Conservation (phyloP, 2,113 vertebrate genomes). For the Synodontis membranacea region DNA sequence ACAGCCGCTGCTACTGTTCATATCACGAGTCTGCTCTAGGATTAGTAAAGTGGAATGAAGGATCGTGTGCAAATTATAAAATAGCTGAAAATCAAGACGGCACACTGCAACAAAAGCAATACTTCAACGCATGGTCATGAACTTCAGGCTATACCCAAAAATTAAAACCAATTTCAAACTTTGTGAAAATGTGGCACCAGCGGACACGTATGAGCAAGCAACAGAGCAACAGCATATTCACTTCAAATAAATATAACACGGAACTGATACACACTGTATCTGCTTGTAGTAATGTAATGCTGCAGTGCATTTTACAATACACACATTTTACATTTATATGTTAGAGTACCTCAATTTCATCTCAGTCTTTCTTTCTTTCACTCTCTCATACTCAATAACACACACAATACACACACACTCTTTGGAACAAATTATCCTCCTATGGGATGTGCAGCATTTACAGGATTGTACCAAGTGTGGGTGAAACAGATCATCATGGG, state of each 20-base stretch:
- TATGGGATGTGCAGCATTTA: conserved; percentile 15
- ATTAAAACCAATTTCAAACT: background rate
- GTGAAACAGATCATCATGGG: background rate
- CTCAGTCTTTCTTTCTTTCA: background rate
- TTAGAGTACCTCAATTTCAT: background rate
- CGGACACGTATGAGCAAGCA: background rate
- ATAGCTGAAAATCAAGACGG: conserved; percentile 32
- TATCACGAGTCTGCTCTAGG: background rate
- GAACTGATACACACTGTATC: conserved; percentile 16
- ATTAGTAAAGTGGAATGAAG: conserved; percentile 15
- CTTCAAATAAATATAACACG: conserved; percentile 10
- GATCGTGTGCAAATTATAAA: conserved; percentile 46
- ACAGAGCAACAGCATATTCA: conserved; percentile 8
- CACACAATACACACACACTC: background rate
- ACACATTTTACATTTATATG: conserved; percentile 23
- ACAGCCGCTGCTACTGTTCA: background rate
- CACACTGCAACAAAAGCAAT: conserved; percentile 17
- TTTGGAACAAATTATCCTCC: conserved; percentile 23
- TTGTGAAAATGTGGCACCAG: conserved; percentile 6
- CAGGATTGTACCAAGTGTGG: background rate
- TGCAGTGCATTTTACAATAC: conserved; percentile 37
- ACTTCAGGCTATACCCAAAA: background rate
- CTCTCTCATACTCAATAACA: background rate
- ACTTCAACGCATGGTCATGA: conserved; percentile 5
- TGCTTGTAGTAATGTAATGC: conserved; percentile 12